Evolutionary conservation across 2,113 vertebrate species (phyloP), one percentile per base, ranked within the genome.

Genomic region (Trinectes maculatus): DNA sequence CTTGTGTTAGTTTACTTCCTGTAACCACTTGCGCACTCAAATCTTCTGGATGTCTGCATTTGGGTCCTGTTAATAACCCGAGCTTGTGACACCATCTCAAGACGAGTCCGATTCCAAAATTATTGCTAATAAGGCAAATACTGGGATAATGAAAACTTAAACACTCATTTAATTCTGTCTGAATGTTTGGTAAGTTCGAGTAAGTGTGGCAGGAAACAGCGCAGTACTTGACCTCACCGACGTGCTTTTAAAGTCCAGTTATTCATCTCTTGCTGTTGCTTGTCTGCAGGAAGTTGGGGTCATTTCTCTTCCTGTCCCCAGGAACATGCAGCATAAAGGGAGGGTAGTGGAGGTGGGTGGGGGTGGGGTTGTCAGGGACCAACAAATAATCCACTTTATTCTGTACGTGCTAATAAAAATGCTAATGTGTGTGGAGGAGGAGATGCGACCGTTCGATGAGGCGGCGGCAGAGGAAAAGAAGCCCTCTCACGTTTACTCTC

Each of bases 401-500:
- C 75, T 49, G 26, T 55, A 72, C 6, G 69, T 78, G 72, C 85
- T 90, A 85, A 92, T 92, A 89, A 90, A 92, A 91, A 90, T 90
- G 83, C 82, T 84, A 90, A 91, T 92, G 71, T 22, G 0, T 11
- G 16, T 25, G 24, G 47, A 72, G 31, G 59, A 28, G 51, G 56
- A 51, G 74, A 67, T 59, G 69, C 13, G 11, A 47, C 47, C 43
- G 52, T 77, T 83, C 80, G 79, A 69, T 21, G 43, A 67, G 39
- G 66, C 53, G 39, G 63, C 51, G 22, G 49, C 25, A 24, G 62
- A 67, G 75, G 31, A 56, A 6, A 54, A 51, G 37, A 66, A 21
- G 36, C n/a, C 42, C 43, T 58, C 16, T 63, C 37, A 40, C 44
- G 65, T 51, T 43, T 9, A 37, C 28, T 26, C 25, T 48, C 28